Percentiles rank a stretch among this genome's conserved stretches.
phyloP scores from a whole-genome alignment of 2,888 invertebrate species.

The Dioctria rufipes region DNA sequence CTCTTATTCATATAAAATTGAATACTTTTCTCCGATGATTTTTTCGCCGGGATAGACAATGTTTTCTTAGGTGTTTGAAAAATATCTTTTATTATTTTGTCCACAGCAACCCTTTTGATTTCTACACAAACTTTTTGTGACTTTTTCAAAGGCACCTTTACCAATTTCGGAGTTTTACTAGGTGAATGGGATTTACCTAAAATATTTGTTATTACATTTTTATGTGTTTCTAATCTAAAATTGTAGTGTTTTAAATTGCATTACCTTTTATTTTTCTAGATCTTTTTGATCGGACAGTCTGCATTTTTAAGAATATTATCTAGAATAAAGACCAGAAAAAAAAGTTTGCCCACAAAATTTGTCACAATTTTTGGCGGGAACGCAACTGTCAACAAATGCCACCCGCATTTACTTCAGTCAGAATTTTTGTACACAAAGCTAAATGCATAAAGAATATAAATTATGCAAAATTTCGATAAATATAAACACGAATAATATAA shows the following conservation, averaged over 20 bases:
- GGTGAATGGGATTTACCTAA: neutral
- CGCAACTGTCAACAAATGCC: no score
- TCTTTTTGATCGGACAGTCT: neutral
- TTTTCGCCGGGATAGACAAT: no score
- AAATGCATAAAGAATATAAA: no score
- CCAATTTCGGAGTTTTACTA: neutral
- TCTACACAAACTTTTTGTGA: constrained; percentile 10
- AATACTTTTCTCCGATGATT: constrained; percentile 18
- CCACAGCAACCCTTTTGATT: neutral
- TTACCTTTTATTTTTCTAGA: neutral
- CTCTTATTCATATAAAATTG: neutral
- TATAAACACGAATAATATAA: no score
- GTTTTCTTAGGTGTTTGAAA: neutral
- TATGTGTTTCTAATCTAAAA: no score
- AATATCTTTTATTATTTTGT: constrained; percentile 3
- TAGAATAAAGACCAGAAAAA: neutral
- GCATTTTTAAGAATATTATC: neutral
- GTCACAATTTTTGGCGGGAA: no score
- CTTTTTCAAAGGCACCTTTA: neutral
- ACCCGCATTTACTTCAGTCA: no score
- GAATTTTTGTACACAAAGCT: no score
- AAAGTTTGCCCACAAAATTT: no score
- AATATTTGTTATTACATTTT: no score
- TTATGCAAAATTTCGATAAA: no score
- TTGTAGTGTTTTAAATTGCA: neutral